A percentile compares a stretch with the other conserved stretches of the same genome.
phyloP scores from a whole-genome alignment of 2,797 vertebrate genomes.

The Dromococcyx pavoninus region DNA sequence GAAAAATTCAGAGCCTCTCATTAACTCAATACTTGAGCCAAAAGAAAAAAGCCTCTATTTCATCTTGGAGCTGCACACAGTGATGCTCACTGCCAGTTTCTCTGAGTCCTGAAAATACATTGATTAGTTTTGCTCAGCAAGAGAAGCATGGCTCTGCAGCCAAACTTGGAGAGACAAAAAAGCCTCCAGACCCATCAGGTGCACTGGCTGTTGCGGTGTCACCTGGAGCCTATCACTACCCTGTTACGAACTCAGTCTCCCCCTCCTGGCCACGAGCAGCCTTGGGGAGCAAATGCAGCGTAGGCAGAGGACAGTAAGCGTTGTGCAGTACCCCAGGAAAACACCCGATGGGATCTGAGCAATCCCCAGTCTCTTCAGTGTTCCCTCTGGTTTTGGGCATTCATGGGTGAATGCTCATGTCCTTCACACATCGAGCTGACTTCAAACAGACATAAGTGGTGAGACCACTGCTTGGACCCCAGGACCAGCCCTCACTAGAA shows the following conservation, averaged over 20 bases:
- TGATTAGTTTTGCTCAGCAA: background rate
- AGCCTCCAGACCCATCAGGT: fast-evolving
- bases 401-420: background rate
- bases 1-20: background rate
- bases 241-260: background rate
- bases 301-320: fast-evolving
- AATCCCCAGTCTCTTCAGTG: background rate
- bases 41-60: background rate
- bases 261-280: background rate
- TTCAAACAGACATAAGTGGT: background rate
- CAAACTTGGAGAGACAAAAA: background rate
- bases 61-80: background rate
- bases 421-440: background rate
- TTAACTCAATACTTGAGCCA: background rate
- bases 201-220: fast-evolving
- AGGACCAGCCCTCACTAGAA: background rate
- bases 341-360: background rate
- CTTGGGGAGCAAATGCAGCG: fast-evolving
- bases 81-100: background rate
- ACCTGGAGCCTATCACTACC: background rate
- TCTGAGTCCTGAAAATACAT: background rate
- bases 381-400: background rate
- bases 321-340: background rate
- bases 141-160: background rate
- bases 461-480: background rate